Conservation (phyloP, 2,888 invertebrate species). For the Drosophila koepferae region DNA sequence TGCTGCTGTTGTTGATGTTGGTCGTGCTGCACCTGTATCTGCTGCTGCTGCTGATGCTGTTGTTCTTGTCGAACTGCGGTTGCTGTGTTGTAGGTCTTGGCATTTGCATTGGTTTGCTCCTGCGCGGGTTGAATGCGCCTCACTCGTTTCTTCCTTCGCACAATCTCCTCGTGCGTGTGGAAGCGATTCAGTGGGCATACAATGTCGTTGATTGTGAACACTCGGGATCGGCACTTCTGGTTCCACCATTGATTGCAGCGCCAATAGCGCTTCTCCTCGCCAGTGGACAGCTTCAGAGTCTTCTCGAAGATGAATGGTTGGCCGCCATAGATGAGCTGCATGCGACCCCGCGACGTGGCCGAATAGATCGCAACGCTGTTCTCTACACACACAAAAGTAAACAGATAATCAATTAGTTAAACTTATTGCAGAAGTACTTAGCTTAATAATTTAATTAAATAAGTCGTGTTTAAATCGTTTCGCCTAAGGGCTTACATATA, state of each 20-base stretch:
- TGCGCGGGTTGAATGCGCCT: constrained; percentile 69
- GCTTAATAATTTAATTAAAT: constrained; percentile 8
- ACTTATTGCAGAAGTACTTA: not conserved
- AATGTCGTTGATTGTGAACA: constrained; percentile 83
- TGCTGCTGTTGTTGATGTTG: constrained; percentile 37
- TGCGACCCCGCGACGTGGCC: constrained; percentile 85
- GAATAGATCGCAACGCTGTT: constrained; percentile 83
- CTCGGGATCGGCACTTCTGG: constrained; percentile 85
- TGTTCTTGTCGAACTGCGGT: constrained; percentile 13
- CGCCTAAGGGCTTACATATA: constrained; percentile 29
- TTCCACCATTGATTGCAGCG: constrained; percentile 86
- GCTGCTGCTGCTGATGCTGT: constrained; percentile 30
- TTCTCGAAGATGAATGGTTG: constrained; percentile 85
- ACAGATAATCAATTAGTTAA: constrained; percentile 45
- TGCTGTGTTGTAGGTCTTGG: constrained; percentile 17
- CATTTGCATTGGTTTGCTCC: constrained; percentile 15
- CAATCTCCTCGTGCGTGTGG: constrained; percentile 85
- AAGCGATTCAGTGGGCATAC: constrained; percentile 85
- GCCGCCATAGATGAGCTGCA: constrained; percentile 85
- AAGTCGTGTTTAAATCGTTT: constrained; percentile 36
- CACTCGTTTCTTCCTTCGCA: constrained; percentile 84
- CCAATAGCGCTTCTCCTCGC: constrained; percentile 85
- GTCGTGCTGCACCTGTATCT: constrained; percentile 39
- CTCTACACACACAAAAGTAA: constrained; percentile 61
- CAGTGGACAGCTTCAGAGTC: constrained; percentile 81